Conservation (phyloP, 2,888 invertebrate species). For the Lithodes maja region DNA sequence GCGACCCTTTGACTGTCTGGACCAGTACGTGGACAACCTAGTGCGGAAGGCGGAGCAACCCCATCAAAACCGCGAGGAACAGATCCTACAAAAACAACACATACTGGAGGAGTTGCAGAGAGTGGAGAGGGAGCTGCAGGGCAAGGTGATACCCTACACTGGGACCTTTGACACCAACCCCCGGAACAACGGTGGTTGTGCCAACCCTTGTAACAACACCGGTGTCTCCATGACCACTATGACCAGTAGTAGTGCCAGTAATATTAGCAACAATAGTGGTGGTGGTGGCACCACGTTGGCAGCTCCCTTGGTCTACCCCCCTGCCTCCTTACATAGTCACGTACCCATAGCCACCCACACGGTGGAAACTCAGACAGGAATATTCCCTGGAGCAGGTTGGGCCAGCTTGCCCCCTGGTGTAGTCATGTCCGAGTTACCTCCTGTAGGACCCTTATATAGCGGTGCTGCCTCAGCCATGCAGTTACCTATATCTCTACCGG, state of each 20-base stretch:
- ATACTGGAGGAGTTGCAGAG: slow-evolving; percentile 83
- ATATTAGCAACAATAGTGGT: slow-evolving; percentile 76
- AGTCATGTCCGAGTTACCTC: slow-evolving; percentile 58
- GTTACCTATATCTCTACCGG: slow-evolving; percentile 55
- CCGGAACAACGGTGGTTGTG: slow-evolving; percentile 73
- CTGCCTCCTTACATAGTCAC: slow-evolving; percentile 62
- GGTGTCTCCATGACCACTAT: slow-evolving; percentile 51
- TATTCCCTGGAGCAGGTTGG: slow-evolving; percentile 59
- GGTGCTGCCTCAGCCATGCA: slow-evolving; percentile 50
- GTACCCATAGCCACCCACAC: slow-evolving; percentile 69
- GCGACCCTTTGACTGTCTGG: slow-evolving; percentile 55
- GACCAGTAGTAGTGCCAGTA: slow-evolving; percentile 72
- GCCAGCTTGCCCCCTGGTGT: slow-evolving; percentile 51
- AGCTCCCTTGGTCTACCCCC: slow-evolving; percentile 63
- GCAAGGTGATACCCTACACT: slow-evolving; percentile 72
- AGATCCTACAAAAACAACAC: slow-evolving; percentile 82
- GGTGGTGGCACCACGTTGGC: slow-evolving; percentile 68
- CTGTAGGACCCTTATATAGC: slow-evolving; percentile 55
- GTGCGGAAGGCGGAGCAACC: slow-evolving; percentile 65
- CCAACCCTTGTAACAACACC: slow-evolving; percentile 30
- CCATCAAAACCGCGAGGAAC: slow-evolving; percentile 77
- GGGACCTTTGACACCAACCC: slow-evolving; percentile 75
- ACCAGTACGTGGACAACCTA: slow-evolving; percentile 65
- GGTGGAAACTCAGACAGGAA: slow-evolving; percentile 70
- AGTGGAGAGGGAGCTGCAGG: slow-evolving; percentile 82